Evolutionary conservation across 2,113 vertebrate genomes (phyloP).

Genomic region (Litocranius walleri): DNA sequence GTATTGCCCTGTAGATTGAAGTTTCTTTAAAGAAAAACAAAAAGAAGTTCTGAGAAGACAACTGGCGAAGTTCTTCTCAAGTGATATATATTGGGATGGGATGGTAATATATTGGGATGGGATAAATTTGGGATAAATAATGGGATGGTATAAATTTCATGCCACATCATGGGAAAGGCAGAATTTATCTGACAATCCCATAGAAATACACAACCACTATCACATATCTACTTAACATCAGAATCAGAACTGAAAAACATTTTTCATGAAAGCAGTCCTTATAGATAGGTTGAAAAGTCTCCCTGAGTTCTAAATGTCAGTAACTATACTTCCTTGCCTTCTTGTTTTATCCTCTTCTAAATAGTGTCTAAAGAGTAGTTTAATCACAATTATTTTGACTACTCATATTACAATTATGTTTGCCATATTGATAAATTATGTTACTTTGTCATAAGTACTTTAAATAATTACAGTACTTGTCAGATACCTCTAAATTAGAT

Average conservation of each 20-base stretch:
- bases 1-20: not conserved
- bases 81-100: not conserved
- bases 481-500: slow-evolving; percentile 70
- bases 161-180: not conserved
- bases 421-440: slow-evolving; percentile 73
- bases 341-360: slow-evolving; percentile 58
- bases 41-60: not conserved
- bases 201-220: not conserved
- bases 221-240: slow-evolving; percentile 20
- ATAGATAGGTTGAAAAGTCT: slow-evolving; percentile 46
- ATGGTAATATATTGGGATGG: not conserved
- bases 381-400: slow-evolving; percentile 78
- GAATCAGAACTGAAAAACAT: slow-evolving; percentile 46
- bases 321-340: slow-evolving; percentile 58
- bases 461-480: slow-evolving; percentile 75
- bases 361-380: slow-evolving; percentile 50
- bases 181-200: slow-evolving; percentile 17
- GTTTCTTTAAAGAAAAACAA: not conserved
- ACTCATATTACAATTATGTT: slow-evolving; percentile 70
- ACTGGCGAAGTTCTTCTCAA: not conserved
- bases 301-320: slow-evolving; percentile 64
- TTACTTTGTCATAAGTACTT: slow-evolving; percentile 73
- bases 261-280: not conserved
- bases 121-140: not conserved
- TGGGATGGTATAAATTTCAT: not conserved